Percentiles rank a stretch among this genome's conserved stretches.
Evolutionary conservation across 2,797 vertebrate species (phyloP).

Genomic region (Pseudomugil gertrudae): DNA sequence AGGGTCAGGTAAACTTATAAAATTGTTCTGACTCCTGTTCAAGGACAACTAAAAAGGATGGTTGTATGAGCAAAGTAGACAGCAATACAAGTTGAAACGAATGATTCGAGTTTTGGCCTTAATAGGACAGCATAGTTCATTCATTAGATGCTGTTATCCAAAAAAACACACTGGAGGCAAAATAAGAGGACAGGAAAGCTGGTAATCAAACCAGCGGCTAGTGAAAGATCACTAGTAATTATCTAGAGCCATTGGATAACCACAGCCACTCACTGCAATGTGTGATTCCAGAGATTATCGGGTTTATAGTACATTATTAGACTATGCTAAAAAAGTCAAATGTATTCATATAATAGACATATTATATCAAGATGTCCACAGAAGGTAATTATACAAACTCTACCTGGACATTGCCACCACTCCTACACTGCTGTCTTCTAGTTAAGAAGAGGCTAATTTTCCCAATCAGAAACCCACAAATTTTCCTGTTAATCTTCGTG

Average conservation of each 20-base stretch:
- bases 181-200: not conserved
- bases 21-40: not conserved
- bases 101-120: too few relatives aligned
- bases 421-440: not conserved
- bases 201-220: not conserved
- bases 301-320: too few relatives aligned
- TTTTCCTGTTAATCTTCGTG: too few relatives aligned
- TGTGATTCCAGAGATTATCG: too few relatives aligned
- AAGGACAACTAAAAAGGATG: not conserved
- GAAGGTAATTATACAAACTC: too few relatives aligned
- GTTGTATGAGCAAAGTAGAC: not conserved
- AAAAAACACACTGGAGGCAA: not conserved
- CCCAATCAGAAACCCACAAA: too few relatives aligned
- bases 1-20: not conserved
- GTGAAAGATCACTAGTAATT: too few relatives aligned
- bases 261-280: not conserved
- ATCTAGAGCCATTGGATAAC: not conserved
- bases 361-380: too few relatives aligned
- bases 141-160: too few relatives aligned
- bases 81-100: not conserved
- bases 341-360: too few relatives aligned
- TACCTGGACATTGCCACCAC: not conserved
- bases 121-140: too few relatives aligned
- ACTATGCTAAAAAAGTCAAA: too few relatives aligned
- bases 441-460: not conserved